Evolutionary conservation across 2,113 vertebrate genomes (phyloP), one percentile per base, ranked within the genome.

Genomic region (Stictonetta naevosa): DNA sequence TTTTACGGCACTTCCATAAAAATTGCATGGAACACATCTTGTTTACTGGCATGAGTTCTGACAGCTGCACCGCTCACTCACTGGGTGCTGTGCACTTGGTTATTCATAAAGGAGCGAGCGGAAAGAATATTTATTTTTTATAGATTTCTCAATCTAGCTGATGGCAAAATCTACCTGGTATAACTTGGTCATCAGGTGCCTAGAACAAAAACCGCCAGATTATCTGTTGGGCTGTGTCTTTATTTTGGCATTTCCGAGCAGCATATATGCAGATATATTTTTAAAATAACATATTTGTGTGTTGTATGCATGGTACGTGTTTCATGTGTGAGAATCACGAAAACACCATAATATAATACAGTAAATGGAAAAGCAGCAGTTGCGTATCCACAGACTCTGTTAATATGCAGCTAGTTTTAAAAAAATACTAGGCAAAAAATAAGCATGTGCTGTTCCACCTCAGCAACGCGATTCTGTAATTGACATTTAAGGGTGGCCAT

Each of bases 271-370:
- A 62, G 77, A 13, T 25, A 25, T 21, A 8, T 63, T 92, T 82
- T 40, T 62, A 6, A 84, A 77, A 31, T 53, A 26, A 48, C 22
- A 71, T 0, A 38, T 60, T 83, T 52, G 23, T 56, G 11, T 8
- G 18, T 42, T 71, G 59, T 62, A 10, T 12, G 40, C 4, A 3
- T 6, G 5, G 19, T 55, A 8, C 0, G 0, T 6, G 26, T 80
- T 92, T 88, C 38, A 6, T 48, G 33, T 42, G 11, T 42, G 52
- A 68, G 38, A 73, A n/a, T 46, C 38, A 13, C 55, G 40, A 50
- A 68, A 87, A 28, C 34, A 31, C 18, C 8, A 0, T 40, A 33
- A 34, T 44, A 42, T 1, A 0, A n/a, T 36, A 28, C 14, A 83
- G 52, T 62, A 36, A 38, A 0, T 59, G 13, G 48, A 52, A 91